Conservation (phyloP, 2,888 invertebrate genomes). For the Dorcus hopei region DNA sequence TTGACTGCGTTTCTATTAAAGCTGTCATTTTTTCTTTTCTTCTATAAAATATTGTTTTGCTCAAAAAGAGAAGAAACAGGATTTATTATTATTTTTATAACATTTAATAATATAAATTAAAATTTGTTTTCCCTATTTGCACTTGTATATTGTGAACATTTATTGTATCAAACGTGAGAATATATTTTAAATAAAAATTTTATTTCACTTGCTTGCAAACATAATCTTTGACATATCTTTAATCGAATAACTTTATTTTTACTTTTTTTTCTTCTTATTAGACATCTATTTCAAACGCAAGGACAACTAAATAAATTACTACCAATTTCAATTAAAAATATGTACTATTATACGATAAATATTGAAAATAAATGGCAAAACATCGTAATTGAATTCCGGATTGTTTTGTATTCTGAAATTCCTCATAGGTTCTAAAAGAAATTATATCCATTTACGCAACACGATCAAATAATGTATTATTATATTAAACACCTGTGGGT, state of each 20-base stretch:
- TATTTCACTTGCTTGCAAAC: no score
- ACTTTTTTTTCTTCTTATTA: background rate
- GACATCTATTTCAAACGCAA: background rate
- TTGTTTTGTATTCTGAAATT: background rate
- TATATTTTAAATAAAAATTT: no score
- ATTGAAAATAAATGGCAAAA: background rate
- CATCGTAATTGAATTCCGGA: background rate
- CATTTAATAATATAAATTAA: no score
- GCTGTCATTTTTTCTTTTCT: background rate
- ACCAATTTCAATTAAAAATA: background rate
- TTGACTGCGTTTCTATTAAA: background rate
- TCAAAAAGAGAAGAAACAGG: background rate
- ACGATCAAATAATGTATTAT: no score
- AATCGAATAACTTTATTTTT: no score
- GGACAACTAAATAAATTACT: no score
- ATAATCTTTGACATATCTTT: no score
- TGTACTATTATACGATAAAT: background rate
- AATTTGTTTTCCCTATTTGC: no score
- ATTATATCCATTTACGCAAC: no score
- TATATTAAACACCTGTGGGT: conserved; percentile 17
- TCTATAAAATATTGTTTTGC: background rate
- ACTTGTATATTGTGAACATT: no score
- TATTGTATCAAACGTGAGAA: no score
- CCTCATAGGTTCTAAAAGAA: background rate
- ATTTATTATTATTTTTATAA: no score